A percentile compares a stretch with the other conserved stretches of the same genome.
phyloP scores from a whole-genome alignment of 2,797 vertebrate genomes.

The Cynopterus sphinx region DNA sequence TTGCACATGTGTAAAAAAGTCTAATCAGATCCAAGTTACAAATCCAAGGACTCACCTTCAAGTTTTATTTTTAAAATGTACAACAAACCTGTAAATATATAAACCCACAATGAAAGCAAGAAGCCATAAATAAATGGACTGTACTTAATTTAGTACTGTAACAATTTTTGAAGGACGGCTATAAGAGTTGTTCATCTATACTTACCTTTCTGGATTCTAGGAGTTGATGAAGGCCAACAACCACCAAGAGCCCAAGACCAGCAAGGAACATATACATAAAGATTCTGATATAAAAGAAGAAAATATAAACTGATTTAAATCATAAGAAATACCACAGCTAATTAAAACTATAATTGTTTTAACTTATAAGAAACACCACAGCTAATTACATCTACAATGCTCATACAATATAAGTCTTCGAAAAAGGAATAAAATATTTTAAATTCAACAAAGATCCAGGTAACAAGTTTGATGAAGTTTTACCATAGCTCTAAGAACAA shows the following conservation, averaged over 20 bases:
- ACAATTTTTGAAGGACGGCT: neutral
- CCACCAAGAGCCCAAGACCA: constrained; percentile 94
- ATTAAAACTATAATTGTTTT: neutral
- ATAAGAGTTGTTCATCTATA: neutral
- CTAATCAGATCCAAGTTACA: neutral
- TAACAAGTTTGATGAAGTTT: neutral
- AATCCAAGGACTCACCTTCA: neutral
- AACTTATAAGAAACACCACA: neutral
- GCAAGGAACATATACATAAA: constrained; percentile 98
- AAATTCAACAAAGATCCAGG: neutral
- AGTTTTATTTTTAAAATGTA: neutral
- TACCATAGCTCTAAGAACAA: neutral
- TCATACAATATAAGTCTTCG: neutral
- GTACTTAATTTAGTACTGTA: neutral
- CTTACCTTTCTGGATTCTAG: constrained; percentile 97
- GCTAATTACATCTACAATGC: neutral
- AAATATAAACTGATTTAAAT: constrained; percentile 17
- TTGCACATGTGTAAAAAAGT: neutral
- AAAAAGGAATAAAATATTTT: constrained; percentile 5
- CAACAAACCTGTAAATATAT: neutral
- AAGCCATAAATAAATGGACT: neutral
- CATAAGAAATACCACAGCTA: neutral
- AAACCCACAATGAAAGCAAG: neutral
- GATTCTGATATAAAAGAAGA: constrained; percentile 86
- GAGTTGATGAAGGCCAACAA: constrained; percentile 96